Conservation (phyloP, 2,113 vertebrate species). For the Mustela lutreola region DNA sequence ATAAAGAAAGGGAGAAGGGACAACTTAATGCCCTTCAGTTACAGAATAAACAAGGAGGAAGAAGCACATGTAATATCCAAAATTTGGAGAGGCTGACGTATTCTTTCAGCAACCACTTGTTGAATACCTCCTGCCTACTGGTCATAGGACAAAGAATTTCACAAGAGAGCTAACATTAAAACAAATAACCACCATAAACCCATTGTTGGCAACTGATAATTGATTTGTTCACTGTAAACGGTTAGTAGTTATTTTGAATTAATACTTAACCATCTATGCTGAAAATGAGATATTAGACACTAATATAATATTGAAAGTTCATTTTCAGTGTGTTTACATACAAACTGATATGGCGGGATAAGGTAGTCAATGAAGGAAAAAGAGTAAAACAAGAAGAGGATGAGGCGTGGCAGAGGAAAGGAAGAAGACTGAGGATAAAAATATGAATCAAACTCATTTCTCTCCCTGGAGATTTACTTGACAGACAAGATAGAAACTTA, state of each 20-base stretch:
- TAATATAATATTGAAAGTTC: not conserved
- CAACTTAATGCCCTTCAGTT: conserved; percentile 33
- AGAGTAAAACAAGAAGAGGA: not conserved
- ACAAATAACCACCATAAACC: not conserved
- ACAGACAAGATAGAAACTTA: not conserved
- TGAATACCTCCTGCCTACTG: not conserved
- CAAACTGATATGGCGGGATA: not conserved
- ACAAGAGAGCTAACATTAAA: not conserved
- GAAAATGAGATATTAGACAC: not conserved
- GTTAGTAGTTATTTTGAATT: not conserved
- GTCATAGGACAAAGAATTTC: not conserved
- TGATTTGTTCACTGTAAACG: conserved; percentile 1
- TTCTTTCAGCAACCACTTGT: not conserved
- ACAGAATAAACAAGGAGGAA: not conserved
- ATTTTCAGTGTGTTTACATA: not conserved
- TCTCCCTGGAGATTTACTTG: not conserved
- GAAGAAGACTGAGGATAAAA: not conserved
- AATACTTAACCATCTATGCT: not conserved
- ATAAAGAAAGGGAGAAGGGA: not conserved
- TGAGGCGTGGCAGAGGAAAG: not conserved
- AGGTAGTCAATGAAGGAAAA: not conserved
- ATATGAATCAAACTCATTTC: not conserved
- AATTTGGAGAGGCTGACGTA: not conserved
- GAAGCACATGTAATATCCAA: not conserved
- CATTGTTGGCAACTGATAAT: not conserved